These are phyloP conservation scores for Lordiphosa collinella DNA, from an alignment of 1,140 invertebrate genomes.

Conservation along the genomic window DNA sequence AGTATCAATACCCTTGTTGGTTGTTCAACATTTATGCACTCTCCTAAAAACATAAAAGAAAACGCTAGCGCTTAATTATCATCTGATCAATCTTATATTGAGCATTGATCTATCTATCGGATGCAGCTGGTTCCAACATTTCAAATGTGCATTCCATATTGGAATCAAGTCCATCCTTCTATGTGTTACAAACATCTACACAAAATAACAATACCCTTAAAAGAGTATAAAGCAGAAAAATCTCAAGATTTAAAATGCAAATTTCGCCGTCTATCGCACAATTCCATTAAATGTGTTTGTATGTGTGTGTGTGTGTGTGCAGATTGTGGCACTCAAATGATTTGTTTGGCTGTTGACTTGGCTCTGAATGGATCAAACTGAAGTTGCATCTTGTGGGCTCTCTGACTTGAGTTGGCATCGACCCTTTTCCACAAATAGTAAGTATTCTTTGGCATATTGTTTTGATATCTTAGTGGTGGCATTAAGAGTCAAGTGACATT, in stretches of 20 bases:
- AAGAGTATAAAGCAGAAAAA: conserved; percentile 8
- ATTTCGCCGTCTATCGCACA: conserved; percentile 31
- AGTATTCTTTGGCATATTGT: conserved; percentile 22
- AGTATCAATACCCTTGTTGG: too few species aligned
- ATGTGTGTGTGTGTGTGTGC: conserved; percentile 14
- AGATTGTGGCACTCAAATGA: conserved; percentile 21
- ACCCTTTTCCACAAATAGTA: conserved; percentile 36
- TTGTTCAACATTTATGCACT: too few species aligned
- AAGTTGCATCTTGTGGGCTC: neutral
- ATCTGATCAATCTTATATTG: too few species aligned
- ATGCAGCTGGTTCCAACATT: too few species aligned
- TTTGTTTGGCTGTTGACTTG: conserved; percentile 46
- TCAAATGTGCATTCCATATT: too few species aligned
- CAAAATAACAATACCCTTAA: neutral
- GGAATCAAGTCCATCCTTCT: too few species aligned
- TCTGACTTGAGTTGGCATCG: conserved; percentile 2
- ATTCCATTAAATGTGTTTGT: conserved; percentile 31
- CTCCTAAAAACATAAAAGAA: too few species aligned
- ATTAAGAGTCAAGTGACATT: too few species aligned
- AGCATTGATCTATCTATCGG: too few species aligned
- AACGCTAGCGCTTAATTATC: too few species aligned
- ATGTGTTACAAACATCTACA: too few species aligned
- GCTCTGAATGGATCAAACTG: conserved; percentile 13
- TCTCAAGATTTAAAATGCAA: conserved; percentile 54
- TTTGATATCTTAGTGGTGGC: too few species aligned